These are phyloP conservation scores for Paracentrotus lividus DNA, from an alignment of 53 echinoderm and acorn worm genomes.

Conservation along the genomic window DNA sequence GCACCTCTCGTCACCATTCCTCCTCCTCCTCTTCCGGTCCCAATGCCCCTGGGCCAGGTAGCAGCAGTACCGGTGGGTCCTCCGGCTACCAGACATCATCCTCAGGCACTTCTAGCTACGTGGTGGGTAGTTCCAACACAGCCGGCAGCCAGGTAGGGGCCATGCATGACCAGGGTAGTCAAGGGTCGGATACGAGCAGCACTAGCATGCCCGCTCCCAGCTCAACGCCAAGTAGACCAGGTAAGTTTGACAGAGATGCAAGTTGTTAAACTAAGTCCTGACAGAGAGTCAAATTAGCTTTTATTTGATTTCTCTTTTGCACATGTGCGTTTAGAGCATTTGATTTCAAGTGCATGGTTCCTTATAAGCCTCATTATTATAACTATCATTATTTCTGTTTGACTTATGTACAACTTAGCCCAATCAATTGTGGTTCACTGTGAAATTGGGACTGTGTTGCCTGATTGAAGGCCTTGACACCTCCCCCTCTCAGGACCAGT, in stretches of 20 bases:
- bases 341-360: no score
- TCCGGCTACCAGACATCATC: background rate
- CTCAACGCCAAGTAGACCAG: slow-evolving; percentile 70
- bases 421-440: no score
- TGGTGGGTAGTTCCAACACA: slow-evolving; percentile 45
- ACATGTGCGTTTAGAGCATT: no score
- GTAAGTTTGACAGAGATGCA: slow-evolving; percentile 11
- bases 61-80: background rate
- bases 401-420: no score
- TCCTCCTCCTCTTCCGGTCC: slow-evolving; percentile 53
- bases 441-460: no score
- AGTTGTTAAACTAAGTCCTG: no score
- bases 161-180: slow-evolving; percentile 34
- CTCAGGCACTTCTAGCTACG: slow-evolving; percentile 18
- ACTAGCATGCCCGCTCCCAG: slow-evolving; percentile 81
- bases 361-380: no score
- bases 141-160: slow-evolving; percentile 54
- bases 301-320: no score
- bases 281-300: no score
- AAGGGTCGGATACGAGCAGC: slow-evolving; percentile 60
- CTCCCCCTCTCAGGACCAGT: no score
- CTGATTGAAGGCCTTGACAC: no score
- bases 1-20: slow-evolving; percentile 74
- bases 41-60: background rate
- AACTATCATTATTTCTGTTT: no score